Evolutionary conservation across 2,113 vertebrate species (phyloP), one percentile per base, ranked within the genome.

Genomic region (Clarias magur): DNA sequence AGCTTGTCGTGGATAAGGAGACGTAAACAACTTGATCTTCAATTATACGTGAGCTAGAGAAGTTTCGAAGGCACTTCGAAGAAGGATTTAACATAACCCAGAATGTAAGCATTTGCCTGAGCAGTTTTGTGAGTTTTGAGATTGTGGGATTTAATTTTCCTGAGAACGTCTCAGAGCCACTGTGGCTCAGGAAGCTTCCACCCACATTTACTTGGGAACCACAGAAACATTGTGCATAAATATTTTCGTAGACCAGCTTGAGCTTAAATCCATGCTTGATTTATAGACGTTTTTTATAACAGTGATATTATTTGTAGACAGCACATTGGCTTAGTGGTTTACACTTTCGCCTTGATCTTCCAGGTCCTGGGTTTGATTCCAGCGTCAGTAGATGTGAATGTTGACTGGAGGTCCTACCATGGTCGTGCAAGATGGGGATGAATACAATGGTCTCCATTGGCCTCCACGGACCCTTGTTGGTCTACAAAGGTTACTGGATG

Each of bases 11-110:
- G 87, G 89, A 93, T 92, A 38, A 76, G 75, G 79, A 91, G 91
- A 93, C 92, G 92, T 93, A 93, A 89, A 30, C n/a, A 68, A 27
- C 73, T 89, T 48, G 76, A 86, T 60, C 86, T 89, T 85, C 88
- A 91, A 90, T 90, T 90, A 83, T 86, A 86, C 38, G 82, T 82
- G 82, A 57, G 87, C 83, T 85, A 87, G 86, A 84, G 89, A 87
- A 93, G 90, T 93, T 89, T 91, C 7, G 17, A 62, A 21, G 19
- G 59, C 4, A 21, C 21, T 42, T 21, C 9, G 68, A 38, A 38
- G 9, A 9, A 72, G 34, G 19, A 48, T 82, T 11, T 60, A 11
- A 1, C 19, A 3, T 23, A 67, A 53, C 34, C 72, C 68, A 84
- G 68, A 68, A 60, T 62, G 7, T 38, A 57, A 84, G 67, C 65